Percentiles rank a stretch among this genome's conserved stretches.
These are phyloP conservation scores for Naso thynnoides DNA, from an alignment of 2,797 vertebrate species.

Conservation along the genomic window DNA sequence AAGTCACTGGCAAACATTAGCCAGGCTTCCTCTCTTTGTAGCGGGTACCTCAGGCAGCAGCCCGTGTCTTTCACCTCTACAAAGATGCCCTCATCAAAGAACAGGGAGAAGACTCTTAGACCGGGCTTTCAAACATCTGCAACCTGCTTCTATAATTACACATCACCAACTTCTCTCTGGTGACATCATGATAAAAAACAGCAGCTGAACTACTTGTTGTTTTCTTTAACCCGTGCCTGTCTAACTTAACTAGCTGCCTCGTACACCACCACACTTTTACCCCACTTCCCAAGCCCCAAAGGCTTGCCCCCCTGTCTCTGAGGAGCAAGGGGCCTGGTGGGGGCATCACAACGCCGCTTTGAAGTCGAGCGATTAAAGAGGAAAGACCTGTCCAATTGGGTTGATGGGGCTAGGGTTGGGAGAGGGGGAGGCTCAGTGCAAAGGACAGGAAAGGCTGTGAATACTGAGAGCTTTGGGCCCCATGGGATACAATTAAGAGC, in stretches of 20 bases:
- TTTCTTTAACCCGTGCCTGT: slow-evolving; percentile 49
- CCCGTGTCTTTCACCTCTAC: slow-evolving; percentile 27
- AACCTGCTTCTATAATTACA: slow-evolving; percentile 48
- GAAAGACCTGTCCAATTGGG: slow-evolving; percentile 78
- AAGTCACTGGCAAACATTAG: slow-evolving; percentile 52
- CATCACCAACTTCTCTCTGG: slow-evolving; percentile 30
- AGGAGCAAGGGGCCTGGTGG: slow-evolving; percentile 62
- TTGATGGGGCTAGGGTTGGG: slow-evolving; percentile 68
- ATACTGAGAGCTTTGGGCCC: slow-evolving; percentile 72
- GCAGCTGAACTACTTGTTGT: slow-evolving; percentile 59
- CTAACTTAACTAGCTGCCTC: slow-evolving; percentile 41
- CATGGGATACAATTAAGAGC: slow-evolving; percentile 82
- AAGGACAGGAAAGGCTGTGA: slow-evolving; percentile 79
- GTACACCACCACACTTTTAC: slow-evolving; percentile 52
- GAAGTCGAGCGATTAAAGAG: slow-evolving; percentile 82
- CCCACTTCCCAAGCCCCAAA: slow-evolving; percentile 66
- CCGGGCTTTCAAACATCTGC: slow-evolving; percentile 41
- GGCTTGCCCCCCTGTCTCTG: slow-evolving; percentile 53
- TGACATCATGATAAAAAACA: slow-evolving; percentile 48
- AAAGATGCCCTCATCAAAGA: slow-evolving; percentile 55
- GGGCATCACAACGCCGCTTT: slow-evolving; percentile 77
- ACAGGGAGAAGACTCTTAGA: not conserved
- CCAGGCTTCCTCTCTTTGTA: slow-evolving; percentile 50
- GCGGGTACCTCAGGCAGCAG: slow-evolving; percentile 49
- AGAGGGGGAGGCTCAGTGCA: slow-evolving; percentile 69